phyloP scores from a whole-genome alignment of 2,797 vertebrate genomes.

The Hoplostethus mediterraneus region DNA sequence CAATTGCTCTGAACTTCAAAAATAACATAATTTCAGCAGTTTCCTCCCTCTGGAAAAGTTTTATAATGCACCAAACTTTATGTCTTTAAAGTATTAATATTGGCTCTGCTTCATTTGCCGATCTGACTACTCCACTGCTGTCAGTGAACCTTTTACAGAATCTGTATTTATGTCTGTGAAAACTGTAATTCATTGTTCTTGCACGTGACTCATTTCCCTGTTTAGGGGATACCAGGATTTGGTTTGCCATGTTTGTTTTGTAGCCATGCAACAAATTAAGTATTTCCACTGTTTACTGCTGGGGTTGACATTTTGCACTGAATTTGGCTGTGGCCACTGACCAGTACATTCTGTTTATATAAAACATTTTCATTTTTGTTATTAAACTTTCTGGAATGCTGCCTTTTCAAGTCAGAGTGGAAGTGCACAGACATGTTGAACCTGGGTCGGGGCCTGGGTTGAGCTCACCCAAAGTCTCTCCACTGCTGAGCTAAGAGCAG shows the following conservation, averaged over 20 bases:
- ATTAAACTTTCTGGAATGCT: slow-evolving; percentile 46
- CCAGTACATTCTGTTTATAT: slow-evolving; percentile 54
- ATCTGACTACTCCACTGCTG: background rate
- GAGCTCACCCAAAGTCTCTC: slow-evolving; percentile 43
- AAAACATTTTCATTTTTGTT: slow-evolving; percentile 38
- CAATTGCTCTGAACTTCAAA: slow-evolving; percentile 30
- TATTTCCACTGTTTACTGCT: slow-evolving; percentile 40
- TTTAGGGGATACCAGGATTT: slow-evolving; percentile 25
- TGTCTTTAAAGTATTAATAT: slow-evolving; percentile 5
- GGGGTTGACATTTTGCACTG: slow-evolving; percentile 19
- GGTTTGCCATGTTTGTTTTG: background rate
- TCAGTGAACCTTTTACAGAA: slow-evolving; percentile 13
- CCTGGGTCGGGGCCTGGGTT: slow-evolving; percentile 9
- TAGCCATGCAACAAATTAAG: no score
- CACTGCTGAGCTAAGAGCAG: slow-evolving; percentile 27
- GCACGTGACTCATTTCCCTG: slow-evolving; percentile 16
- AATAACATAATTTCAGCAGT: slow-evolving; percentile 40
- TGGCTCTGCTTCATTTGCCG: slow-evolving; percentile 26
- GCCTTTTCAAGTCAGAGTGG: slow-evolving; percentile 44
- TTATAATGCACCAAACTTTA: slow-evolving; percentile 29
- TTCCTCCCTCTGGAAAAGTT: slow-evolving; percentile 2
- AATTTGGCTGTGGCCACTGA: slow-evolving; percentile 50
- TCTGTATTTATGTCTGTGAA: slow-evolving; percentile 8
- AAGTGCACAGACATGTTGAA: slow-evolving; percentile 47
- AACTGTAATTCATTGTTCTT: slow-evolving; percentile 34